These are phyloP conservation scores for Solea solea DNA, from an alignment of 2,113 vertebrate genomes.

Conservation along the genomic window DNA sequence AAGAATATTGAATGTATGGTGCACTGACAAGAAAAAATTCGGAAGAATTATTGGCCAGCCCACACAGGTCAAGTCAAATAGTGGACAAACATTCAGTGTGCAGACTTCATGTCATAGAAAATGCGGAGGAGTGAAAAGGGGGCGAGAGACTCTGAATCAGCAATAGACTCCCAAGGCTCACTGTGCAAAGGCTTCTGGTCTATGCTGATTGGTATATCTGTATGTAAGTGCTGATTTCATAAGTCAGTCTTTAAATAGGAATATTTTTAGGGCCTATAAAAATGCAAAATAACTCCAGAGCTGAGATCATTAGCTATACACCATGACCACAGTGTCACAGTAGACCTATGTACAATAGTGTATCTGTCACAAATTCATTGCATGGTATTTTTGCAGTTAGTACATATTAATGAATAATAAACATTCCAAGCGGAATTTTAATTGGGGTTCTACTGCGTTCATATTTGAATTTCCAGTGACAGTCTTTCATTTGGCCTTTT, in stretches of 20 bases:
- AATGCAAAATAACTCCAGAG: neutral
- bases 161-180: neutral
- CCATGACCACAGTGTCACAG: neutral
- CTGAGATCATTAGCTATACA: neutral
- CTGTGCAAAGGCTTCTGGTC: neutral
- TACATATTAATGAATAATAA: too few relatives aligned
- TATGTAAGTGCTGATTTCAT: neutral
- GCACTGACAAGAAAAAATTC: constrained; percentile 36
- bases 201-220: constrained; percentile 10
- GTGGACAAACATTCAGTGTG: constrained; percentile 36
- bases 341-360: neutral
- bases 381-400: too few relatives aligned
- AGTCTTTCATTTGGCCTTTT: constrained; percentile 40
- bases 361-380: too few relatives aligned
- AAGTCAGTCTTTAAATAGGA: neutral
- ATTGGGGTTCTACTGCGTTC: constrained; percentile 23
- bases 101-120: constrained; percentile 15
- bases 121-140: constrained; percentile 46
- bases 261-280: neutral
- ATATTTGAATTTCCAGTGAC: constrained; percentile 48
- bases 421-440: constrained; percentile 4
- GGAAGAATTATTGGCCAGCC: constrained; percentile 41
- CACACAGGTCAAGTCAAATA: constrained; percentile 23
- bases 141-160: constrained; percentile 28
- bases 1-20: constrained; percentile 41